These are phyloP conservation scores for Plestiodon gilberti DNA, from an alignment of 2,113 vertebrate species.

Conservation along the genomic window DNA sequence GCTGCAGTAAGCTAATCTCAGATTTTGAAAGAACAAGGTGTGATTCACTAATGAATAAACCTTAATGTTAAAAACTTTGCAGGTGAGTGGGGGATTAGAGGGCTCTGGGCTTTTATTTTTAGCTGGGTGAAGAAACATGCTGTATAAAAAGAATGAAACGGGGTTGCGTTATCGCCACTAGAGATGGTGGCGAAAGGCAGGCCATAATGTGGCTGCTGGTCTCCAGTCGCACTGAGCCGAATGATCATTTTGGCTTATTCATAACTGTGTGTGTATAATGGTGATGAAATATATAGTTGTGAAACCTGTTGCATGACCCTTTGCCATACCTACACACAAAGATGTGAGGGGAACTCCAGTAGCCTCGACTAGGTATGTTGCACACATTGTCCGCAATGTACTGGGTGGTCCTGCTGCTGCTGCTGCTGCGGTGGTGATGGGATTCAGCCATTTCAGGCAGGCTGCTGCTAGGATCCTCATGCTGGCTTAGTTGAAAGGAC, in stretches of 20 bases:
- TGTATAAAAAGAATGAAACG: neutral
- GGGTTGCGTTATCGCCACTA: neutral
- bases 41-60: conserved; percentile 15
- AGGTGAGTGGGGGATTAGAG: neutral
- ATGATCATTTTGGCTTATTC: neutral
- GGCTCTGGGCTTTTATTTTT: accelerated
- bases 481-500: neutral
- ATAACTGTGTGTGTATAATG: neutral
- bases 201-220: neutral
- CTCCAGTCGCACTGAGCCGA: neutral
- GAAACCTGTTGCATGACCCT: neutral
- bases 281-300: neutral
- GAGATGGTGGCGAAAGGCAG: neutral
- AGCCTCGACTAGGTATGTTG: neutral
- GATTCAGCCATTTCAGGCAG: neutral
- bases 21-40: neutral
- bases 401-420: neutral
- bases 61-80: neutral
- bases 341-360: neutral
- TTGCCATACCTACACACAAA: neutral
- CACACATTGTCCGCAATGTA: accelerated
- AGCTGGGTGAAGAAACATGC: neutral
- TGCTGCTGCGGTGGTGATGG: neutral
- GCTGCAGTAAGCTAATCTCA: neutral
- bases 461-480: neutral